Evolutionary conservation across 2,797 vertebrate genomes (phyloP), one percentile per base, ranked within the genome.

Genomic region (Sphaeramia orbicularis): DNA sequence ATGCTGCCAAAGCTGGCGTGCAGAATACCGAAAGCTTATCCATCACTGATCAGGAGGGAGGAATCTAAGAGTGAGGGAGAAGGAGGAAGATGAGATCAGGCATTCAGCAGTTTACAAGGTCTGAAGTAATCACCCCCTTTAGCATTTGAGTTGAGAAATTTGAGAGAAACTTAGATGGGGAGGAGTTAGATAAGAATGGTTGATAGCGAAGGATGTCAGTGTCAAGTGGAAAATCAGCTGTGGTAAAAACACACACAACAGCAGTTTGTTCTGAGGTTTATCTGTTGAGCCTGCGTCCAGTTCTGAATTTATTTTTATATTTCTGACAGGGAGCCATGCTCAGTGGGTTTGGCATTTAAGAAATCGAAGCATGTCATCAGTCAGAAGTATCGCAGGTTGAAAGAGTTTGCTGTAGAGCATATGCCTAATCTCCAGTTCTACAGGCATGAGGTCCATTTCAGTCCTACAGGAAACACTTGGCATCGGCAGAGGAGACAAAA

Each of bases 291-390:
- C 43, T 30, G 11, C 16, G 59, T 8, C 21, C 7, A 6, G 47
- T 58, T 69, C 65, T 44, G 64, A 48, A 51, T 47, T 64, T 10
- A 27, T 50, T 52, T 73, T 30, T 35, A 64, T 18, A 42, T 40
- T 41, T 76, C 48, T 41, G 37, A 56, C 1, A 6, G 59, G 48
- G 19, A 21, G 21, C 50, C 7, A 10, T 2, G 4, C 56, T 55
- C 0, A 0, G 40, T 45, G 50, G 27, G 42, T 35, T 35, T 27
- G 43, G 14, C 58, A 59, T 62, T 82, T 66, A 32, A 44, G 41
- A 57, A 55, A 67, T 70, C 55, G 75, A 63, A 75, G 37, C 62
- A 12, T 54, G 56, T 37, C 69, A 59, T 78, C 67, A 58, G 44
- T 60, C 45, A 19, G 54, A 12, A 18, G 36, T n/a, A n/a, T n/a